Evolutionary conservation across 2,797 vertebrate species (phyloP), one percentile per base, ranked within the genome.

Genomic region (Oryzias dopingdopingensis): DNA sequence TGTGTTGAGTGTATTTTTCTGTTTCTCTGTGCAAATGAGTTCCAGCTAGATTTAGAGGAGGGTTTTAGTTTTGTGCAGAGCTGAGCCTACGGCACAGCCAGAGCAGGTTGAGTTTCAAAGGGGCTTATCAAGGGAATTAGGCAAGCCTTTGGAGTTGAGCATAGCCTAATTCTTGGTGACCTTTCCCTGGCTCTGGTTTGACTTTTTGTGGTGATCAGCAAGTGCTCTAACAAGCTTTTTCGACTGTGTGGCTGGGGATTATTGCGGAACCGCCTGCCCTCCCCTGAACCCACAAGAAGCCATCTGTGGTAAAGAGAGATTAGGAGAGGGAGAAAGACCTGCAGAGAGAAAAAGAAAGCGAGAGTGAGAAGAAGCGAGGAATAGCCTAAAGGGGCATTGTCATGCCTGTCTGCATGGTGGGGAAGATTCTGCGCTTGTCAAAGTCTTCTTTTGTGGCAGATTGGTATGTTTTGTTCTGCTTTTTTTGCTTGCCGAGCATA

Each of bases 171-270:
- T 92, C 88, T 82, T 70, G 84, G 84, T 91, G 90, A 92, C 91
- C 91, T 91, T 90, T 91, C 86, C 74, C 84, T 91, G 87, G 90
- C 92, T 92, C 77, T 66, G 84, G 83, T 90, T 90, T 93, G 91
- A 92, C 91, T 91, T 92, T 90, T 86, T 89, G 90, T 88, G 85
- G 84, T 87, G 88, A 92, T 93, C 91, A 90, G 89, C 89, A 84
- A 90, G 87, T 82, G 87, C 90, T 90, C 85, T 90, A 90, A 91
- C 90, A 92, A 90, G 90, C 91, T 91, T 91, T 91, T 88, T 86
- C 86, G 80, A 91, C 88, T 92, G 87, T 90, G 88, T 88, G 88
- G 88, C 84, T 85, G 81, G 85, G 87, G 91, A 92, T 91, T 91
- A 92, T 82, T 76, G 81, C 74, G 77, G 77, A 83, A 81, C 84